Evolutionary conservation across 2,797 vertebrate species (phyloP).

Genomic region (Pangasius macronema): DNA sequence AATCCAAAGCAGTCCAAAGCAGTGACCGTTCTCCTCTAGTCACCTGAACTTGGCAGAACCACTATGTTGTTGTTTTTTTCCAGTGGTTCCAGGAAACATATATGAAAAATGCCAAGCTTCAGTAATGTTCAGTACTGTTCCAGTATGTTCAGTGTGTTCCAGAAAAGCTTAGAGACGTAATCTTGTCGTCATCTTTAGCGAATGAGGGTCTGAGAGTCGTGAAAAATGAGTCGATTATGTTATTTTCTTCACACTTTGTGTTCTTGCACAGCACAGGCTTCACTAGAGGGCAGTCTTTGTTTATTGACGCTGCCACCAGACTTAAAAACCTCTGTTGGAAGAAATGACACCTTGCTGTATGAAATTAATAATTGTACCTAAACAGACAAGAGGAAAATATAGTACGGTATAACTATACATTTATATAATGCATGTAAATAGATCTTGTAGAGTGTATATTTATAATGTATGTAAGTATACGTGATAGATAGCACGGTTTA

Average conservation of each 20-base stretch:
- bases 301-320: neutral
- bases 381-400: neutral
- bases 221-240: too few relatives aligned
- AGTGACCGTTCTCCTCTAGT: neutral
- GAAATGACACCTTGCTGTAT: neutral
- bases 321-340: neutral
- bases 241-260: too few relatives aligned
- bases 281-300: constrained; percentile 18
- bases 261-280: neutral
- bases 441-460: neutral
- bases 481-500: neutral
- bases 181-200: too few relatives aligned
- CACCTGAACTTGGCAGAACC: neutral
- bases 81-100: neutral
- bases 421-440: neutral
- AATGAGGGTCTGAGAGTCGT: too few relatives aligned
- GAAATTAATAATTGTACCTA: neutral
- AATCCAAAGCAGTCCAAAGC: neutral
- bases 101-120: neutral
- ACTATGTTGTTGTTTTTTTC: neutral
- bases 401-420: neutral
- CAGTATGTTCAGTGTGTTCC: neutral
- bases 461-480: neutral
- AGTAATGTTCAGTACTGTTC: neutral
- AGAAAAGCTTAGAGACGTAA: too few relatives aligned